Base-by-base conservation (phyloP, 2,113 vertebrate species). In the Dicentrarchus labrax region DNA sequence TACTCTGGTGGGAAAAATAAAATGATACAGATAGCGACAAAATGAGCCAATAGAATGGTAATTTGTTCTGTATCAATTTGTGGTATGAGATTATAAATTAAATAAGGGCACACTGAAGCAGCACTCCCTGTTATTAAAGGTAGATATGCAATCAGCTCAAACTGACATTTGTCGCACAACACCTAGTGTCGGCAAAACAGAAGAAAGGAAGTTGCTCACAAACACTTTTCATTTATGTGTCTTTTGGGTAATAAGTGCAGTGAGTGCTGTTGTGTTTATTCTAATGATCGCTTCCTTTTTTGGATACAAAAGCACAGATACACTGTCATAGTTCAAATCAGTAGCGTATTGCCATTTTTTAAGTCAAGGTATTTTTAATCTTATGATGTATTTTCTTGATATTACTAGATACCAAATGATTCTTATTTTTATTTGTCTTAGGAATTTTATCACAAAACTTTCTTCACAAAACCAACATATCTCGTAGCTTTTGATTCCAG, bases 31-130 rank as follows among this genome's bases (percentile, higher is more conserved):
- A 83, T 83, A 53, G 79, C 59, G 57, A 60, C 24, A 72, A 64
- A 88, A 85, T 70, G 36, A 79, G 50, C 16, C 79, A 84, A 70
- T 47, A 21, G 19, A 74, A 53, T 22, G 59, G 54, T 45, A 54
- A 78, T 83, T 71, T 87, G 60, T 54, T 61, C 50, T 68, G 51
- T 60, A 53, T 80, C 69, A 82, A 80, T 82, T 15, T 85, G 74
- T 24, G 7, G 48, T 85, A 80, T 81, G 51, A 65, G 50, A 73
- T 77, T 53, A 41, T 83, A 56, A 83, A 80, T 80, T 62, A 72
- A 85, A 88, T 76, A 43, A 72, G 51, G 38, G 19, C 5, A 54
- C 4, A 22, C 12, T 56, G 30, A 76, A 51, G 60, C 66, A 11
- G 61, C 16, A 22, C 43, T 62, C 38, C 6, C 51, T 41, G 30